Base-by-base conservation (phyloP, 1,140 invertebrate species). In the Macrotrachela quadricornifera region DNA sequence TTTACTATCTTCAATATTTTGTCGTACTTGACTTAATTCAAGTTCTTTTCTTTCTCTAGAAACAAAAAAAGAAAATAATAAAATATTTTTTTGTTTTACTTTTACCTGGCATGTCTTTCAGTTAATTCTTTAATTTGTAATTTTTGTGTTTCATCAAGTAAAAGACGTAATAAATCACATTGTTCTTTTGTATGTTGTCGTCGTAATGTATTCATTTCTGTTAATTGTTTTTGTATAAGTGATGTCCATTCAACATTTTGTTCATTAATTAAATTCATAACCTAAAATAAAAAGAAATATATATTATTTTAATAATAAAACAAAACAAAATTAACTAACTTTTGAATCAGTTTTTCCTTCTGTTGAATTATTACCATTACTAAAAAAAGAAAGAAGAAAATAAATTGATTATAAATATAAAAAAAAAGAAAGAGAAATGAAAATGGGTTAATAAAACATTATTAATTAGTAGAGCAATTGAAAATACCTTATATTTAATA, bases 1-100 rank as follows among this genome's bases (percentile, higher is more conserved):
- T 70, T 86, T 87, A 59, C 81, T 85, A 15, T 90, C 94, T 63
- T 97, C 92, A 49, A 97, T 88, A 14, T 86, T 91, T 54, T 85
- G 78, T 69, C 90, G 92, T 0, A 91, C 88, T 69, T 99, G 94
- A 47, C 79, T 77, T 0, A 81, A 77, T 65, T 92, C 95, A 77
- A 99, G 79, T 56, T 96, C 91, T 69, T 96, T 96, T 58, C 85
- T 79, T 64, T 96, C 91, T 50, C 82, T 84, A 64, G 2, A 30
- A 30, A 30, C 21, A 30, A 30, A 30, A 30, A 8, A 30, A 30
- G 8, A 30, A 30, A 4, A 4, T 2, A 30, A 30, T 30, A 2
- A 30, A 30, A 30, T 30, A 30, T 4, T 30, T 8, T 30, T 4
- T 8, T 30, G 21, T 8, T 30, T 8, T n/a, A n/a, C n/a, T n/a